Evolutionary conservation across 2,797 vertebrate species (phyloP), one percentile per base, ranked within the genome.

Genomic region (Macroramphosus scolopax): DNA sequence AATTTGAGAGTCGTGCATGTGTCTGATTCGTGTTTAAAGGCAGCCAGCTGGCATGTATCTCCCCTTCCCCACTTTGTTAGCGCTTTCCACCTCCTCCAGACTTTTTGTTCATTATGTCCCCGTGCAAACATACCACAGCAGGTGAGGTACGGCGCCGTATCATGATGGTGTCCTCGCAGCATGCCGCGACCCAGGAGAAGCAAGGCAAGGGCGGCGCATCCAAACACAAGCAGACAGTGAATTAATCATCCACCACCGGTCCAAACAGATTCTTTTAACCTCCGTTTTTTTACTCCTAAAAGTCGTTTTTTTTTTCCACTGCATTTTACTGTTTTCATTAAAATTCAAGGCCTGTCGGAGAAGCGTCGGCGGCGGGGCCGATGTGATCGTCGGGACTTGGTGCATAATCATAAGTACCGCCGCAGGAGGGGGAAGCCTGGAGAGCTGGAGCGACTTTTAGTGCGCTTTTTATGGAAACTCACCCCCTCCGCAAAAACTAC

Each of bases 31-130:
- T n/a, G n/a, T n/a, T n/a, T n/a, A n/a, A n/a, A n/a, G n/a, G n/a
- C n/a, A n/a, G n/a, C n/a, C n/a, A n/a, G n/a, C 74, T 78, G 74
- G 78, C 41, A 68, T 76, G 75, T 82, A 68, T 70, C 72, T 74
- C 53, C 53, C 51, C 44, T 45, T 63, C 59, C 28, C 37, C n/a
- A n/a, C 45, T 56, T 42, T 37, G 26, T 63, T 65, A 62, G 65
- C 26, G 1, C 56, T 8, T 32, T 22, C 20, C 20, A 3, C 32
- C 43, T 32, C 29, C 35, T 30, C n/a, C 14, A 33, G 17, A 10
- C 34, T 13, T 40, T 69, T 61, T 70, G 55, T 44, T 66, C 36
- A 18, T 41, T 38, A 15, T 2, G 32, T 42, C 52, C 32, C 50
- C 13, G 2, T 40, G 63, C 40, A 75, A 78, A 67, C 56, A 63